Base-by-base conservation (phyloP, 2,113 vertebrate genomes). In the Tylochromis polylepis region DNA sequence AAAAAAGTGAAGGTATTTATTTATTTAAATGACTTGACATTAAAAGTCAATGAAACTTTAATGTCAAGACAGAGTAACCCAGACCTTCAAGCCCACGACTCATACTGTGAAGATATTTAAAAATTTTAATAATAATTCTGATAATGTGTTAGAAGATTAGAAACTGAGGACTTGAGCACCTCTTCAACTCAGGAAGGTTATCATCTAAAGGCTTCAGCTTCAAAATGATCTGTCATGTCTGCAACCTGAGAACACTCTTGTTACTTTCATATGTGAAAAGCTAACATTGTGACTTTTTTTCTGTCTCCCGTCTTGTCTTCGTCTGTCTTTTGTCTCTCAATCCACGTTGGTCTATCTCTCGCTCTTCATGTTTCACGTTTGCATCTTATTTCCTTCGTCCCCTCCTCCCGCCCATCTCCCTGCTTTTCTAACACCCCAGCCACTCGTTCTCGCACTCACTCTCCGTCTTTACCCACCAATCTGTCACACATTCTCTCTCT, bases 401-500 rank as follows among this genome's bases (percentile, higher is more conserved):
- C 18, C 31, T 75, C 24, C 16, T 77, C 27, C 58, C 29, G 2
- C 78, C 85, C 43, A 4, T 5, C 83, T 65, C 24, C 14, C 57
- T 62, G 20, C 38, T 70, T 91, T 88, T 85, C 93, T 29, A 31
- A 51, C 79, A n/a, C 55, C 79, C 78, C 16, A n/a, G 24, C 46
- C 46, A 31, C 46, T 75, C 77, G 14, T 18, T 51, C 82, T 16
- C 15, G 78, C 81, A 87, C 93, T 91, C 86, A 31, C 91, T 89
- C 92, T 95, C 18, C 22, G 90, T 96, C 86, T 90, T 79, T 51
- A 82, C 91, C 91, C 90, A 85, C 85, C 86, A 9, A 84, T 89
- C 90, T 81, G 85, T 92, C 91, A 79, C 90, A 91, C 85, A 41
- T 20, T 79, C 86, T 86, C 85, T 86, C 85, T 59, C 77, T 87